Evolutionary conservation across 1,140 invertebrate species (phyloP).

Genomic region (Ceratosolen solmsi): DNA sequence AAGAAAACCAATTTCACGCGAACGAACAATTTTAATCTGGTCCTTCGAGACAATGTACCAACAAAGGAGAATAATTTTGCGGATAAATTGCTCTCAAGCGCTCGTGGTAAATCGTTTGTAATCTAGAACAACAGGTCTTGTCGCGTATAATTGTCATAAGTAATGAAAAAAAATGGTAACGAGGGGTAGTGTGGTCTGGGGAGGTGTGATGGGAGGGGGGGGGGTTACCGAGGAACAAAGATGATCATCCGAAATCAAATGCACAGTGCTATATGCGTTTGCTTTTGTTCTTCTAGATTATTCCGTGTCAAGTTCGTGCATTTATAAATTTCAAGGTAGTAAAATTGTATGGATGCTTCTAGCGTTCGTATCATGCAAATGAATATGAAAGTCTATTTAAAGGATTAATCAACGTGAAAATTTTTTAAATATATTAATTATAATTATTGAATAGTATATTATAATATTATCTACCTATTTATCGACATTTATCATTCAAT

Average conservation of each 20-base stretch:
- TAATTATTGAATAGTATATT: too few species aligned
- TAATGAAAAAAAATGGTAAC: too few species aligned
- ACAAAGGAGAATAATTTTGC: conserved; percentile 48
- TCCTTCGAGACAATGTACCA: conserved; percentile 7
- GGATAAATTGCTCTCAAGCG: background rate
- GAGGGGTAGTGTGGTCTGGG: too few species aligned
- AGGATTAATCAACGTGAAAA: background rate
- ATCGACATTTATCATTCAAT: too few species aligned
- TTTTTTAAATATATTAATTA: too few species aligned
- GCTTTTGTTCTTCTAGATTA: conserved; percentile 27
- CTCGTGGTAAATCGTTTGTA: conserved; percentile 29
- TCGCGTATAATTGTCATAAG: background rate
- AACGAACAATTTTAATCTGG: conserved; percentile 31
- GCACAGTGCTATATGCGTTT: conserved; percentile 3
- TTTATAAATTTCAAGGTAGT: conserved; percentile 45
- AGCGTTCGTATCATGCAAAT: background rate
- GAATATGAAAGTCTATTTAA: conserved; percentile 11
- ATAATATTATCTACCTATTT: too few species aligned
- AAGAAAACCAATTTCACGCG: conserved; percentile 3
- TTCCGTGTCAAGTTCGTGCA: conserved; percentile 47
- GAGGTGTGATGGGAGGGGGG: too few species aligned
- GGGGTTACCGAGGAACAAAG: background rate
- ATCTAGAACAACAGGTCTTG: conserved; percentile 38
- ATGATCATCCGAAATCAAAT: background rate
- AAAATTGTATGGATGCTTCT: conserved; percentile 43